Evolutionary conservation across 2,113 vertebrate genomes (phyloP).

Genomic region (Aix galericulata): DNA sequence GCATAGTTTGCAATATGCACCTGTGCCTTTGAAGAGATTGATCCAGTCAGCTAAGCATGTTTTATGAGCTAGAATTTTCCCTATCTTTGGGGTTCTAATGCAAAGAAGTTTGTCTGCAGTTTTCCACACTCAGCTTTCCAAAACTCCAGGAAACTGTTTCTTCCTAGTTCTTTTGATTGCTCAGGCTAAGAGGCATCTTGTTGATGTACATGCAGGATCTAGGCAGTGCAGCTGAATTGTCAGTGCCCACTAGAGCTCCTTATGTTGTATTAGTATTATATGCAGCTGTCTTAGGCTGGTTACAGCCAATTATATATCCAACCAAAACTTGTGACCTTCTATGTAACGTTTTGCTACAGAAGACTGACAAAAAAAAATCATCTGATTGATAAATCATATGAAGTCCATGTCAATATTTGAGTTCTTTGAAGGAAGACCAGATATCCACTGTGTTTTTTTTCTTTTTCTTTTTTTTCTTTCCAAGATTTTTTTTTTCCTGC

Average conservation of each 20-base stretch:
- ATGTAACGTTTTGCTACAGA: neutral
- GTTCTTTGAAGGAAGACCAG: neutral
- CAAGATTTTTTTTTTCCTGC: neutral
- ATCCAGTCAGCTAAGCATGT: neutral
- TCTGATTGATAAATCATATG: neutral
- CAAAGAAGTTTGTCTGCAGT: neutral
- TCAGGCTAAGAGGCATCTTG: neutral
- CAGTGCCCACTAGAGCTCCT: neutral
- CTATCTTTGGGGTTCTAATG: neutral
- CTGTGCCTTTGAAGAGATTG: neutral
- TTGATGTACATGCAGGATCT: neutral
- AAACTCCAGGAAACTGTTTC: neutral
- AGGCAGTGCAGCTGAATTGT: neutral
- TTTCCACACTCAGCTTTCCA: neutral
- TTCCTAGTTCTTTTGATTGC: neutral
- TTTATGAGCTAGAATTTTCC: neutral
- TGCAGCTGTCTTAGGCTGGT: neutral
- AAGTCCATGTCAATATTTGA: neutral
- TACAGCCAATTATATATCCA: neutral
- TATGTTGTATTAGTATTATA: neutral
- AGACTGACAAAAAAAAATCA: neutral
- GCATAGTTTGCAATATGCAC: neutral
- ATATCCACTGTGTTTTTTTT: neutral
- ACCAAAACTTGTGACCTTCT: neutral
- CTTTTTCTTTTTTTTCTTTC: neutral